Base-by-base conservation (phyloP, 92 coral and sea anemone genomes). In the Scolanthus callimorphus region DNA sequence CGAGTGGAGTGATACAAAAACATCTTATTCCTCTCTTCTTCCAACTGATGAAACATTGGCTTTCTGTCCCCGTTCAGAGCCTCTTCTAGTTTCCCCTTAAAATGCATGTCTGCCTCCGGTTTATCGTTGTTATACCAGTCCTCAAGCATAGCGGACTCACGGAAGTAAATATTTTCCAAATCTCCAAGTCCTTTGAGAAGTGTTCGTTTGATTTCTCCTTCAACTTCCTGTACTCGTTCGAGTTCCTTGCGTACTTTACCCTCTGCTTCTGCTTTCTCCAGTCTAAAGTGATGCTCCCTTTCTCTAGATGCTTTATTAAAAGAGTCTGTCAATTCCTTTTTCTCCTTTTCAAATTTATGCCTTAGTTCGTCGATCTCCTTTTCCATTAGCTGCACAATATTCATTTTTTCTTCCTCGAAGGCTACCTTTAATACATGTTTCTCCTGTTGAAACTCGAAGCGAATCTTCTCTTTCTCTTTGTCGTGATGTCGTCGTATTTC, bases 351-450 rank as follows among this genome's bases (percentile, higher is more conserved):
- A 59, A 74, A 78, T 27, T 66, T 74, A 17, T 81, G 82, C 59
- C 76, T 51, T 38, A 92, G 57, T 49, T 57, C 80, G 27, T 83
- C 83, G 10, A 69, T 77, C 63, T 88, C 98, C 11, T 69, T 70
- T 44, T 92, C 96, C 53, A 83, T 75, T 13, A 78, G 57, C 15
- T 80, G 73, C 10, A 81, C 64, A 55, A 92, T 59, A 8, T 76
- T 77, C 2, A 69, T 58, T 28, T 83, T 85, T 61, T 92, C 98
- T 68, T 92, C 98, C 12, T 92, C 98, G 66, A 92, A 88, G 1
- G 94, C 76, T 65, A 84, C 62, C 53, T 88, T 92, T 72, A 92
- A 69, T 25, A 92, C 98, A 63, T 92, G 98, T 55, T 88, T 92
- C 71, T 78, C 94, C 39, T 86, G 86, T 63, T 92, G 98, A 45